Percentiles rank a stretch among this genome's conserved stretches.
These are phyloP conservation scores for Nycticorax nycticorax DNA, from an alignment of 2,113 vertebrate genomes.

Conservation along the genomic window DNA sequence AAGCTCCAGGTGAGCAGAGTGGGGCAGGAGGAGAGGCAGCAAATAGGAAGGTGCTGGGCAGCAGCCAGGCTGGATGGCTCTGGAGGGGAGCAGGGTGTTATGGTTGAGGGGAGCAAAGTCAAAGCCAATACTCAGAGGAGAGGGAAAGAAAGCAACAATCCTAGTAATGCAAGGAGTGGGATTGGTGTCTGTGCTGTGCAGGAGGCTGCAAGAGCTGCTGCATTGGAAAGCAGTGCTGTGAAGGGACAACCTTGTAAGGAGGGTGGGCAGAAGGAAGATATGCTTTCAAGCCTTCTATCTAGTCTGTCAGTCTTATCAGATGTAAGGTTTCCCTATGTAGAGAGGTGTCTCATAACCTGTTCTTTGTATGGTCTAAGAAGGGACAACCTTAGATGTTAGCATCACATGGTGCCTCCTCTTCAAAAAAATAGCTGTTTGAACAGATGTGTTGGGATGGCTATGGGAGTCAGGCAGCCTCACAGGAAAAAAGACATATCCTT, in stretches of 20 bases:
- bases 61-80: neutral
- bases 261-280: neutral
- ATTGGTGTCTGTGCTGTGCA: neutral
- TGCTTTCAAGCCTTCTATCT: neutral
- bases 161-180: rapidly evolving
- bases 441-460: neutral
- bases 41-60: neutral
- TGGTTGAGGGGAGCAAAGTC: neutral
- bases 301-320: neutral
- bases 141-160: neutral
- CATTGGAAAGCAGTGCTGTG: neutral
- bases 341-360: neutral
- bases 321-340: neutral
- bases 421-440: neutral
- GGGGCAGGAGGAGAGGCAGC: neutral
- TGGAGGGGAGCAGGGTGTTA: neutral
- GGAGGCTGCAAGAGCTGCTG: neutral
- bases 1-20: neutral
- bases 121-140: neutral
- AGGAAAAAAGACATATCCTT: neutral
- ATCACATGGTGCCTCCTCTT: neutral
- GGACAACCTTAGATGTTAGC: neutral
- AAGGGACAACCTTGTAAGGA: neutral
- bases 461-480: neutral
- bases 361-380: neutral